Evolutionary conservation across 2,888 invertebrate species (phyloP).

Genomic region (Digitonthophagus gazella): DNA sequence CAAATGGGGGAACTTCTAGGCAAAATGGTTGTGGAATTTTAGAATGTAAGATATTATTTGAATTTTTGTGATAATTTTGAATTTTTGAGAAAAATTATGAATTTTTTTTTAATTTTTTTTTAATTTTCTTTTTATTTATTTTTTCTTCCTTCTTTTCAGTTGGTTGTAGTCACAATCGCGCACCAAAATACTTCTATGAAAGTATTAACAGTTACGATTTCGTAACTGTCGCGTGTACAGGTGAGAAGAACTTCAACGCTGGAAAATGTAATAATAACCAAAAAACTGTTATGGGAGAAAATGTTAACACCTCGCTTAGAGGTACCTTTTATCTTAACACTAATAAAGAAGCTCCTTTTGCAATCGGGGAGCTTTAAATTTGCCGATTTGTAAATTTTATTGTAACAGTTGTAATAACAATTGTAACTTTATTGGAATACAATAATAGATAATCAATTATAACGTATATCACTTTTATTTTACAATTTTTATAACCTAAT

Average conservation of each 20-base stretch:
- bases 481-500: no score
- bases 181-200: slow-evolving; percentile 16
- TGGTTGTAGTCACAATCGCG: slow-evolving; percentile 20
- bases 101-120: no score
- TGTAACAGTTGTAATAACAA: no score
- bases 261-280: slow-evolving; percentile 17
- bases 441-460: no score
- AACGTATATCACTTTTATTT: no score
- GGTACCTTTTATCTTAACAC: slow-evolving; percentile 21
- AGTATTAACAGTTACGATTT: slow-evolving; percentile 17
- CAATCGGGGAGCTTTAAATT: slow-evolving; percentile 9
- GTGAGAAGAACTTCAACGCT: slow-evolving; percentile 10
- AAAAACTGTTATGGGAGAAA: slow-evolving; percentile 22
- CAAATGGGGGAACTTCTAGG: slow-evolving; percentile 61
- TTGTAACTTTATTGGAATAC: no score
- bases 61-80: background rate
- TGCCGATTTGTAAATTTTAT: no score
- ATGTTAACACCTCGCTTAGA: slow-evolving; percentile 12
- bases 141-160: slow-evolving; percentile 18
- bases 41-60: slow-evolving; percentile 12
- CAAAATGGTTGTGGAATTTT: slow-evolving; percentile 62
- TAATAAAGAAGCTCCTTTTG: slow-evolving; percentile 13
- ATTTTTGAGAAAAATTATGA: no score
- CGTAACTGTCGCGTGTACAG: slow-evolving; percentile 18
- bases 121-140: background rate